Base-by-base conservation (phyloP, 2,888 invertebrate species). In the Melanargia galathea region DNA sequence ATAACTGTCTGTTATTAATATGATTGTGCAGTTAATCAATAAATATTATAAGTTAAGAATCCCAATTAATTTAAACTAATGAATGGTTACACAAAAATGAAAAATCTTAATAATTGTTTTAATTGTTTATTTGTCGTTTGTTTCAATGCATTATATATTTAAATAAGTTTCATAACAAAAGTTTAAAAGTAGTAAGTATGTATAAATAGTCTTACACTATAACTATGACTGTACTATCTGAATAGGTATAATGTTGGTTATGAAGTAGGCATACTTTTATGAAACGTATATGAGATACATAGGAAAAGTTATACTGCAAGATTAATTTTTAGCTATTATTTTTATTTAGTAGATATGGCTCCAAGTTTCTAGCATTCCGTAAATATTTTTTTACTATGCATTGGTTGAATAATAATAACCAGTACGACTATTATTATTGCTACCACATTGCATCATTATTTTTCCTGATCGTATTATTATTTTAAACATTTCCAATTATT, bases 131-230 rank as follows among this genome's bases (percentile, higher is more conserved):
- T 90, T 89, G 83, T 90, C 83, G 79, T 90, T 91, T 88, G 84
- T 87, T 89, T 87, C 84, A 87, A 90, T 90, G 87, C 82, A 83
- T 88, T 84, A 86, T 86, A 88, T 87, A 86, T 85, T 87, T 90
- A 88, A 90, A 90, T 90, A 90, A 85, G 87, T 87, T 87, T 76
- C 82, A 87, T 90, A 91, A 90, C 90, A 91, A 91, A 90, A 90
- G 76, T 82, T 83, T 82, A 82, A 84, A 81, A 85, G 77, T 83
- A 85, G 76, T 79, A 70, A 66, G 72, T 76, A 79, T 84, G 87
- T 89, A 90, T 90, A 90, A 88, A 90, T 90, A 90, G 84, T 76
- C 90, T 90, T 90, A 91, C 70, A 77, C 84, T 90, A 89, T 83
- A 78, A 78, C 82, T 84, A 89, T 77, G 79, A 82, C 86, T 86